Conservation (phyloP, 2,113 vertebrate species). For the Alligator sinensis region DNA sequence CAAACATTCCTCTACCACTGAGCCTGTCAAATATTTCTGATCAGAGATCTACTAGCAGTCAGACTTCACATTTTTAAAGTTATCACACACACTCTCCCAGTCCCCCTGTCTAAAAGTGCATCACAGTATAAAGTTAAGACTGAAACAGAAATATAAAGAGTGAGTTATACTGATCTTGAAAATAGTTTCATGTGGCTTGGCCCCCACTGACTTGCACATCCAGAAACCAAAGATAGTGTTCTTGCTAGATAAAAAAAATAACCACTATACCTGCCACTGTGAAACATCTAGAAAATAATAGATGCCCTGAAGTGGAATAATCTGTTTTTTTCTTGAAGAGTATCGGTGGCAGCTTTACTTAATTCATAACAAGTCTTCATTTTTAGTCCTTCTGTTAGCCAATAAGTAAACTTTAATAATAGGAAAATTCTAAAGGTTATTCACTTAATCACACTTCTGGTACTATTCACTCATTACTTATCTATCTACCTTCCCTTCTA, state of each 20-base stretch:
- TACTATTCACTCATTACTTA: no score
- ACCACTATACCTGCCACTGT: rapidly evolving
- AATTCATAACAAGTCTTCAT: background rate
- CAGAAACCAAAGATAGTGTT: background rate
- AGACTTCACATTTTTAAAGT: slow-evolving; percentile 30
- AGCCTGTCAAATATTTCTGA: slow-evolving; percentile 34
- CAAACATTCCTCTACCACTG: background rate
- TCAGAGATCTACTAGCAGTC: slow-evolving; percentile 16
- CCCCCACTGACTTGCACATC: background rate
- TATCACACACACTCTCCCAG: background rate
- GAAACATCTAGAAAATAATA: background rate
- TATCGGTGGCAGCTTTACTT: background rate
- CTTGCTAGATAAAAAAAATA: slow-evolving; percentile 10
- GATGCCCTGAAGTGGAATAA: background rate
- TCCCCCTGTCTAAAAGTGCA: slow-evolving; percentile 13
- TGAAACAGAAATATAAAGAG: slow-evolving; percentile 10
- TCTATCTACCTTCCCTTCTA: no score
- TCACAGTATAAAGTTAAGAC: background rate
- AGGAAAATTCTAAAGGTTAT: no score
- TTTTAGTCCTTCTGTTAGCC: background rate
- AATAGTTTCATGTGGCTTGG: background rate
- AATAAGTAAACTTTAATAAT: no score
- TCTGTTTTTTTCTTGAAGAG: background rate
- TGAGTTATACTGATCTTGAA: background rate
- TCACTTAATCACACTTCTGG: no score